Base-by-base conservation (phyloP, 2,888 invertebrate species). In the Operophtera brumata region DNA sequence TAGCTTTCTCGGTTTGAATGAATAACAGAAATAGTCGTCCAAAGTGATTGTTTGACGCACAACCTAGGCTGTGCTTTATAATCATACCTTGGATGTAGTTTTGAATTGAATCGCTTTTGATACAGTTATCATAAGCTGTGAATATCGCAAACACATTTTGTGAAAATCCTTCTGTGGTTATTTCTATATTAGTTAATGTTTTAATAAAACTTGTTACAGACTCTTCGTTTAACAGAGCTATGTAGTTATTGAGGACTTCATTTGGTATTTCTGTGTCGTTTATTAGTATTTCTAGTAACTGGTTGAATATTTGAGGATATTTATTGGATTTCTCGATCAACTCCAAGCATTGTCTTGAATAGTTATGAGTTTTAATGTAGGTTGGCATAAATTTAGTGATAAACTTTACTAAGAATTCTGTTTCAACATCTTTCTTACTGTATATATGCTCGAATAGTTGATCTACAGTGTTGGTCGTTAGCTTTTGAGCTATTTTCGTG, bases 1-100 rank as follows among this genome's bases (percentile, higher is more conserved):
- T 30, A n/a, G 11, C 40, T n/a, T 73, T 80, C 30, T 74, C 71
- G 1, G 64, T 55, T 59, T 86, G 80, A 9, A 88, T 54, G 63
- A 63, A 86, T 0, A 66, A 43, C 0, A 86, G 53, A 4, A 88
- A 57, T 0, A 87, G 54, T 7, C 75, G 66, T 0, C 88, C 88
- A 67, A 75, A 89, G 5, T 70, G 75, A 42, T 75, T 81, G 30
- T 88, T 76, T 0, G 51, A 57, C 0, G 26, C 26, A 62, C 80
- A 85, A 10, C 25, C 11, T 0, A 64, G 25, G 0, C 69, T 59
- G 40, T 69, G 55, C 11, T 62, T 56, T 13, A 68, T 48, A 2
- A 88, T 47, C 11, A 70, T 59, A 1, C 57, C 43, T 7, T 72
- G 61, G 10, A 87, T 62, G 30, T 62, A 78, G 6, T 58, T 70